Conservation (phyloP, 1,140 invertebrate genomes). For the Choristoneura fumiferana region DNA sequence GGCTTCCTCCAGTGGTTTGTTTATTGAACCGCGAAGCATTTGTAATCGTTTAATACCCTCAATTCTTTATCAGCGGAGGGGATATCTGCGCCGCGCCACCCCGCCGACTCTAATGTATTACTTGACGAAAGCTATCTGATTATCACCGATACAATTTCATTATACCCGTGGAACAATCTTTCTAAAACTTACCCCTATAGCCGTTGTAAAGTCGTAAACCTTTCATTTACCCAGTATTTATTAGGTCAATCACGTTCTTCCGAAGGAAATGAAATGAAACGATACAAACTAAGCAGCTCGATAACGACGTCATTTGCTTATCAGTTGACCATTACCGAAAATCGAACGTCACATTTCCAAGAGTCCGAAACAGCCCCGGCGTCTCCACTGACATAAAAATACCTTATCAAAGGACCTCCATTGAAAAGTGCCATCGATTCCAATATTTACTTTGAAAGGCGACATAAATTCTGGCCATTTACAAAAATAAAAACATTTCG, state of each 20-base stretch:
- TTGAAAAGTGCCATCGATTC: constrained; percentile 60
- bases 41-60: constrained; percentile 78
- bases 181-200: constrained; percentile 26
- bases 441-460: constrained; percentile 70
- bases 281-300: constrained; percentile 62
- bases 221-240: constrained; percentile 1
- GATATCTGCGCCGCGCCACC: constrained; percentile 43
- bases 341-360: constrained; percentile 72
- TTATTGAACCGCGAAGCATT: constrained; percentile 75
- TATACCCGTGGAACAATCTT: constrained; percentile 16
- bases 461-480: constrained; percentile 73
- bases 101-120: constrained; percentile 49
- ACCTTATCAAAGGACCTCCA: constrained; percentile 60
- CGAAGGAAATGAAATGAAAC: constrained; percentile 38
- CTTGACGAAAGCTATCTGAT: constrained; percentile 60
- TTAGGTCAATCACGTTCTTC: constrained; percentile 17
- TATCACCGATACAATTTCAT: constrained; percentile 40
- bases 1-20: constrained; percentile 50
- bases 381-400: constrained; percentile 60
- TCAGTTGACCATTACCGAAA: constrained; percentile 76
- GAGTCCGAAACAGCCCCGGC: constrained; percentile 55
- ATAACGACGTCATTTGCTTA: constrained; percentile 76
- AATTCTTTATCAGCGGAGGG: constrained; percentile 75
- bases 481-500: constrained; percentile 74
- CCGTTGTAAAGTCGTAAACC: constrained; percentile 7